Base-by-base conservation (phyloP, 2,113 vertebrate species). In the Anarrhichthys ocellatus region DNA sequence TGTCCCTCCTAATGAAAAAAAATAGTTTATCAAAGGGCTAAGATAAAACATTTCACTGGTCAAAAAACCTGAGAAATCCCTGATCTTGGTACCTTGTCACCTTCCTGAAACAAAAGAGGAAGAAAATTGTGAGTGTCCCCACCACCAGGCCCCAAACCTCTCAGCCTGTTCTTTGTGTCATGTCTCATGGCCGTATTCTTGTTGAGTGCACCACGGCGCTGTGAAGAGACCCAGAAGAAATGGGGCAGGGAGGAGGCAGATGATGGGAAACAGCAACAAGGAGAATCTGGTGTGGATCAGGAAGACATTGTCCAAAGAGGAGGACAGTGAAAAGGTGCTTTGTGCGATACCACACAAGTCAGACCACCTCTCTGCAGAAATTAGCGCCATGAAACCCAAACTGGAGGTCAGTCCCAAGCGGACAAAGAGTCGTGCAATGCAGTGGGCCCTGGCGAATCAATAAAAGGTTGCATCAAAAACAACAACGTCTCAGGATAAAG, bases 71-170 rank as follows among this genome's bases (percentile, higher is more conserved):
- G 42, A 67, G 10, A 66, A 13, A 67, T 81, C 67, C 42, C 18
- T 75, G 24, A 52, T 42, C 0, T 11, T 15, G 9, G 61, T 78
- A 44, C 5, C 2, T 56, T 36, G 15, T 84, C 13, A 24, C 10
- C n/a, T 73, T 73, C 29, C 81, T 77, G 50, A 83, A 48, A 48
- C 46, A 50, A 50, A 58, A 83, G 38, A 68, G 81, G n/a, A 72
- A 46, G 3, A 78, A 73, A 52, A 71, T 52, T 34, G 6, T 66
- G 24, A 52, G 78, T 6, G 54, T 73, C 20, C 32, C 69, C 24
- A 73, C 50, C n/a, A 67, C 52, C 75, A 73, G 68, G 65, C 67
- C 81, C 42, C 50, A 50, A 59, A 68, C 68, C 24, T 14, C 14
- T 77, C 27, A 44, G 65, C 68, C 20, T 52, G 22, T 42, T 73